Conservation (phyloP, 1,140 invertebrate species). For the Ceratoteleas bidentatus region DNA sequence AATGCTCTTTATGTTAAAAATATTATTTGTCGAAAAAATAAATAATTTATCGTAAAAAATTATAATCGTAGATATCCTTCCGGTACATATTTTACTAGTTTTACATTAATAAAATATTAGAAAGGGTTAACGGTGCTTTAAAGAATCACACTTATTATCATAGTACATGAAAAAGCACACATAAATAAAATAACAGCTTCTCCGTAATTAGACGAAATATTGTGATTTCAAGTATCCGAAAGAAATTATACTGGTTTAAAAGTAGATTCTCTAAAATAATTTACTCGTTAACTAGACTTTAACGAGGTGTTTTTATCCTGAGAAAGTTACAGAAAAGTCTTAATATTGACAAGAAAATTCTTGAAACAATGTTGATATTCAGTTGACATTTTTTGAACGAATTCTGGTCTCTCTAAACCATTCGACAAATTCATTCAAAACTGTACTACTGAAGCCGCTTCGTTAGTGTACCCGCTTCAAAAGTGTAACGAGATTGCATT, state of each 20-base stretch:
- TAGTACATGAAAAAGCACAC: neutral
- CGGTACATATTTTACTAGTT: neutral
- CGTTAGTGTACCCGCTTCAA: slow-evolving; percentile 1
- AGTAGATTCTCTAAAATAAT: neutral
- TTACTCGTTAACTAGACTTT: neutral
- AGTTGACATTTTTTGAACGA: neutral
- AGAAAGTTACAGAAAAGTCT: slow-evolving; percentile 4
- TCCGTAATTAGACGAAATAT: neutral
- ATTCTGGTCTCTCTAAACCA: neutral
- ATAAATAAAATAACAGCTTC: slow-evolving; percentile 4
- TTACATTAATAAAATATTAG: neutral
- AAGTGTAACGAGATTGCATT: neutral
- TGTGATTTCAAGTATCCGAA: neutral
- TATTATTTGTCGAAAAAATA: no score
- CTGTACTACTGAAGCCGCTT: neutral
- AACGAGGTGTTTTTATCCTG: neutral
- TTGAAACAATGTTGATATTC: neutral
- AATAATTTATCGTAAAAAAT: no score
- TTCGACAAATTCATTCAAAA: slow-evolving; percentile 7
- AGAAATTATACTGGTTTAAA: neutral
- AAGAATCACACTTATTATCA: neutral
- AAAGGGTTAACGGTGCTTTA: neutral
- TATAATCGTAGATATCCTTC: no score
- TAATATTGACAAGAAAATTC: neutral
- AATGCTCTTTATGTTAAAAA: no score